Conservation (phyloP, 2,113 vertebrate genomes). For the Apus apus region DNA sequence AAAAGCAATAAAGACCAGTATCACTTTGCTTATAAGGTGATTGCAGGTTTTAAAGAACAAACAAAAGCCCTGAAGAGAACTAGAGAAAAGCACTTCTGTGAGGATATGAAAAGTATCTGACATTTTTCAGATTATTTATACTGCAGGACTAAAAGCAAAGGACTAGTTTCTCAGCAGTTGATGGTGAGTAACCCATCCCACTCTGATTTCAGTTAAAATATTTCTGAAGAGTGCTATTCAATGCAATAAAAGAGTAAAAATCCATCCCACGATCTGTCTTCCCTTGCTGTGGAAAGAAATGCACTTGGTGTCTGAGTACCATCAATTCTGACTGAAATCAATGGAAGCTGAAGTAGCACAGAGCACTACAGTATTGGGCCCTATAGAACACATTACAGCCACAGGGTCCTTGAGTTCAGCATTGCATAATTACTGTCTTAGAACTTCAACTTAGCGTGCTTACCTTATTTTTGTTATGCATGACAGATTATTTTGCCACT, state of each 20-base stretch:
- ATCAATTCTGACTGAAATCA: slow-evolving; percentile 23
- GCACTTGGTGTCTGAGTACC: not conserved
- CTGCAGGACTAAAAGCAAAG: not conserved
- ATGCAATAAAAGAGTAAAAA: not conserved
- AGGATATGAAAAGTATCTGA: not conserved
- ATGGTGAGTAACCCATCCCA: slow-evolving; percentile 1
- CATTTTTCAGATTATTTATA: slow-evolving; percentile 45
- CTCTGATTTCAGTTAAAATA: slow-evolving; percentile 11
- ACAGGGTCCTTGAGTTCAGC: not conserved
- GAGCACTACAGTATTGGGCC: not conserved
- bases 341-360: not conserved
- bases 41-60: slow-evolving; percentile 26
- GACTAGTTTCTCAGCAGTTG: not conserved
- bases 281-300: slow-evolving; percentile 10
- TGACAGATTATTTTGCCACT: slow-evolving; percentile 31
- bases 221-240: slow-evolving; percentile 35
- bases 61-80: slow-evolving; percentile 10
- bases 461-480: slow-evolving; percentile 13
- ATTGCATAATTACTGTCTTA: slow-evolving; percentile 41
- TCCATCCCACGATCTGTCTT: slow-evolving; percentile 9
- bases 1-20: slow-evolving; percentile 41
- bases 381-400: slow-evolving; percentile 20
- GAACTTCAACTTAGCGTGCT: slow-evolving; percentile 38
- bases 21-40: slow-evolving; percentile 38
- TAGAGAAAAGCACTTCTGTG: slow-evolving; percentile 5